A percentile compares a stretch with the other conserved stretches of the same genome.
phyloP scores from a whole-genome alignment of 2,113 vertebrate species.

The Piaya cayana region DNA sequence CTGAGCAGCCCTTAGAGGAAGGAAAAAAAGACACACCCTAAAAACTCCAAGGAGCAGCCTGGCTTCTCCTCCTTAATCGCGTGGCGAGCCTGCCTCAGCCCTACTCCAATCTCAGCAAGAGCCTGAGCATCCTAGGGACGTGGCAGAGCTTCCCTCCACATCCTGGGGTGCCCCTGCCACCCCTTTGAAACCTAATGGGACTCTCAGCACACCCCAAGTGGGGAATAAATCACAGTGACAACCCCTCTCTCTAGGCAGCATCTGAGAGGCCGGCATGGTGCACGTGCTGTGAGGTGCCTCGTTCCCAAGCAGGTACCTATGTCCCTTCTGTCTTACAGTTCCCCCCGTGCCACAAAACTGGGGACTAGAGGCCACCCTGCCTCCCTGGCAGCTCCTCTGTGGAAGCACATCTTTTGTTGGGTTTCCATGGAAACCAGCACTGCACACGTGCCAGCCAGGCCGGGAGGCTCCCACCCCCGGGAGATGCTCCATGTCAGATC shows the following conservation, averaged over 20 bases:
- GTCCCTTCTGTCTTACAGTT: not conserved
- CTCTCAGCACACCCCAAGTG: not conserved
- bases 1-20: not conserved
- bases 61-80: not conserved
- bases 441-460: slow-evolving; percentile 1
- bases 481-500: not conserved
- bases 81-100: not conserved
- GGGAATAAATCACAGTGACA: not conserved
- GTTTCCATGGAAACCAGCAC: slow-evolving; percentile 75
- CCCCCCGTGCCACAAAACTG: accelerated
- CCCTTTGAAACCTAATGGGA: not conserved
- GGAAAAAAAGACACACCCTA: not conserved
- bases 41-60: not conserved
- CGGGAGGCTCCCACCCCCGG: not conserved
- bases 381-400: slow-evolving; percentile 16
- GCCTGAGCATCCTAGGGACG: not conserved
- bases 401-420: slow-evolving; percentile 53
- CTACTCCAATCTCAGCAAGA: not conserved
- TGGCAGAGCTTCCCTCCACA: not conserved
- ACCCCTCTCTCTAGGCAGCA: not conserved
- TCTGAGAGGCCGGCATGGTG: accelerated
- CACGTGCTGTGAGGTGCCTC: accelerated
- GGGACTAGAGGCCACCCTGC: slow-evolving; percentile 3
- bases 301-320: not conserved
- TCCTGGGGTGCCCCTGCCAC: accelerated